These are phyloP conservation scores for Melipona quadrifasciata DNA, from an alignment of 1,140 invertebrate genomes.

Conservation along the genomic window DNA sequence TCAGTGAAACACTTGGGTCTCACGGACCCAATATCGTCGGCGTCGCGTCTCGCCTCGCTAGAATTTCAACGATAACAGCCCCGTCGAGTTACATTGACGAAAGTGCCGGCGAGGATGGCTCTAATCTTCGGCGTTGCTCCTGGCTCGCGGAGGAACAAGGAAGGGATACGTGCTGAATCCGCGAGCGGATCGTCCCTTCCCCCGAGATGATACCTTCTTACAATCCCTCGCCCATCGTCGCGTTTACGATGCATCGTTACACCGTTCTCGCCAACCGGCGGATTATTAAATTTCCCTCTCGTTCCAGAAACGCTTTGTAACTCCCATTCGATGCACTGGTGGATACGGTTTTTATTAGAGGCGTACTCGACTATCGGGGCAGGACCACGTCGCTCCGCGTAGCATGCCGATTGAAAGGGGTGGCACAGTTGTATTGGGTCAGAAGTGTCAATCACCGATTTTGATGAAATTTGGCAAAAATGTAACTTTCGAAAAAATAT, in stretches of 20 bases:
- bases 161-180: background rate
- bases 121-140: constrained; percentile 46
- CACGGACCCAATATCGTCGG: background rate
- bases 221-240: background rate
- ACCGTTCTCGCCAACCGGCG: background rate
- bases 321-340: too few relatives aligned
- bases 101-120: constrained; percentile 32
- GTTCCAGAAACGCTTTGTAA: constrained; percentile 12
- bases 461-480: too few relatives aligned
- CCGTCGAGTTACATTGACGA: constrained; percentile 34
- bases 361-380: background rate
- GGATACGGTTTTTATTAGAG: background rate
- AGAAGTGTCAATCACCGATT: too few relatives aligned
- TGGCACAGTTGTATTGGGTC: too few relatives aligned
- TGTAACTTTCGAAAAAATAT: too few relatives aligned
- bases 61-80: constrained; percentile 59
- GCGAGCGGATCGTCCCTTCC: background rate
- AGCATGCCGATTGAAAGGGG: background rate
- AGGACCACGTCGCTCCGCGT: too few relatives aligned
- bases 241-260: constrained; percentile 45
- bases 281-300: constrained; percentile 51
- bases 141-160: background rate
- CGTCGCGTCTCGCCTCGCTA: constrained; percentile 3
- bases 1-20: background rate
- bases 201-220: constrained; percentile 29